Percentiles rank a stretch among this genome's conserved stretches.
These are phyloP conservation scores for Micromesistius poutassou DNA, from an alignment of 2,797 vertebrate species.

Conservation along the genomic window DNA sequence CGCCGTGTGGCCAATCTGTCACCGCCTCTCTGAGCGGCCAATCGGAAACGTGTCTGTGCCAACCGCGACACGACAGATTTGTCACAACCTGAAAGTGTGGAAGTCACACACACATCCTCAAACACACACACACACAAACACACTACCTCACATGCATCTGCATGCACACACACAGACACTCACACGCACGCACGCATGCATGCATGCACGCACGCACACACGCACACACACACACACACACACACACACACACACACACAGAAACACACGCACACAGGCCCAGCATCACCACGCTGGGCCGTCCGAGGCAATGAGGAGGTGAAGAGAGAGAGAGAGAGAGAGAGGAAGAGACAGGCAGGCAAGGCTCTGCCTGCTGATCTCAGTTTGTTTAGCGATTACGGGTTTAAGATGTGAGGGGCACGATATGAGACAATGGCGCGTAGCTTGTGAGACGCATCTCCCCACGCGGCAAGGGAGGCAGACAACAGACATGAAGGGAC, in stretches of 20 bases:
- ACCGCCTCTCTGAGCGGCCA: slow-evolving; percentile 46
- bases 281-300: neutral
- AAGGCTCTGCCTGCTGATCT: neutral
- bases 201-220: neutral
- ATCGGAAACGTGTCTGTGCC: slow-evolving; percentile 52
- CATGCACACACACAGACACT: neutral
- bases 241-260: neutral
- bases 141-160: neutral
- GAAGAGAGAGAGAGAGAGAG: too few species aligned
- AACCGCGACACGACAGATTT: slow-evolving; percentile 56
- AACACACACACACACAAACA: slow-evolving; percentile 14
- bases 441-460: neutral
- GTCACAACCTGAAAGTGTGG: slow-evolving; percentile 60
- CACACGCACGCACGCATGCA: too few species aligned
- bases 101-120: slow-evolving; percentile 66
- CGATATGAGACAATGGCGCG: neutral
- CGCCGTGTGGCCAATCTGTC: slow-evolving; percentile 60
- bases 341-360: too few species aligned
- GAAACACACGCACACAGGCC: neutral
- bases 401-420: neutral
- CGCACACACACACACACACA: neutral
- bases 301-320: too few species aligned
- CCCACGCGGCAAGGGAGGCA: too few species aligned
- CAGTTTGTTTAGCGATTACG: neutral
- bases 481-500: too few species aligned